Base-by-base conservation (phyloP, 2,888 invertebrate species). In the Autographa pulchrina region DNA sequence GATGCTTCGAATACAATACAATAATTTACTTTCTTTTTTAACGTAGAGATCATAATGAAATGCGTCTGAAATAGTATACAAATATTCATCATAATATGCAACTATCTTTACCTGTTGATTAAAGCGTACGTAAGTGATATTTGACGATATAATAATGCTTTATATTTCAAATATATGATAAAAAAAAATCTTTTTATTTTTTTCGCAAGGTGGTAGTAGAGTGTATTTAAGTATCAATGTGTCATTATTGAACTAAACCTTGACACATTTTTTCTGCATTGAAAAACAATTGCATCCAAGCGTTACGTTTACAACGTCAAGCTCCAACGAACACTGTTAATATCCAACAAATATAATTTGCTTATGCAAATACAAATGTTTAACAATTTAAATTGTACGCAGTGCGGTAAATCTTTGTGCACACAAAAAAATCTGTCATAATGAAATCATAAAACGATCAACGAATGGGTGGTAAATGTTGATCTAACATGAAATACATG, bases 191-290 rank as follows among this genome's bases (percentile, higher is more conserved):
- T n/a, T n/a, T n/a, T n/a, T n/a, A n/a, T n/a, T n/a, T n/a, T n/a
- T n/a, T n/a, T n/a, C n/a, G n/a, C n/a, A n/a, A n/a, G n/a, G n/a
- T n/a, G 38, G 13, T 25, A 25, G 25, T 48, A 48, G n/a, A 48
- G n/a, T 5, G 48, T 48, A n/a, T 43, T 14, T 16, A 3, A 13
- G 14, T 13, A 41, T 16, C 43, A 56, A 56, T 32, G n/a, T 59
- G 18, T 35, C 73, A 38, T 69, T 68, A 76, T 78, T 81, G 69
- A 78, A 77, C 61, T 71, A 65, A 48, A 64, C 79, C 81, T 83
- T 77, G 83, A 79, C 74, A 75, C 66, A 54, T 70, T 73, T 79
- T 68, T 71, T 58, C 65, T 68, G 65, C 41, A 62, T 67, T 74
- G 69, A 75, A 72, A 71, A 75, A 67, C 70, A 68, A 75, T 68